Conservation (phyloP, 2,888 invertebrate species). For the Pristionchus maxplancki region DNA sequence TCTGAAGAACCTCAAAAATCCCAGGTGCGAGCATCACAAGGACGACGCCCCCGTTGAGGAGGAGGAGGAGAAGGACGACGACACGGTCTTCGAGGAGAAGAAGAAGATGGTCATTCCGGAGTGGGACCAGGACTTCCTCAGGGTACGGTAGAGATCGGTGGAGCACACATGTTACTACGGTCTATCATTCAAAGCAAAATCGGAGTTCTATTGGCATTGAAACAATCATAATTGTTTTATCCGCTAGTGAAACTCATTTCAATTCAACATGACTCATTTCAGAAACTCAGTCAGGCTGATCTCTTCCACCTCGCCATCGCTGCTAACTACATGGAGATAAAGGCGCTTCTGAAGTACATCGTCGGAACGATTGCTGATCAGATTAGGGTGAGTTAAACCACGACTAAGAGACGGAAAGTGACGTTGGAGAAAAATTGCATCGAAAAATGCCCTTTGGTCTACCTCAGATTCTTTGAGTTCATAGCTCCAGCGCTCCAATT, state of each 20-base stretch:
- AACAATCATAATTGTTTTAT: background rate
- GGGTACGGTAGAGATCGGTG: background rate
- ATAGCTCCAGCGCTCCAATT: too few relatives aligned
- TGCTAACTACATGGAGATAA: background rate
- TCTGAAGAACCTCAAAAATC: too few relatives aligned
- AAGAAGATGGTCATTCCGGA: background rate
- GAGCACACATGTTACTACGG: background rate
- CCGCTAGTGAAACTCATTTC: background rate
- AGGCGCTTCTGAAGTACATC: background rate
- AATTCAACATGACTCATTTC: background rate
- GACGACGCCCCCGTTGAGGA: background rate
- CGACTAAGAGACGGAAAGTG: too few relatives aligned
- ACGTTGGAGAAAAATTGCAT: too few relatives aligned
- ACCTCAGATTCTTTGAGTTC: too few relatives aligned
- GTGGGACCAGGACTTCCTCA: background rate
- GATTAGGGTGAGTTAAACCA: background rate
- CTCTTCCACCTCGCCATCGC: background rate
- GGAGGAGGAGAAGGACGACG: background rate
- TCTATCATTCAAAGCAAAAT: too few relatives aligned
- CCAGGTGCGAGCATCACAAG: conserved; percentile 10
- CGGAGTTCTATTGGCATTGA: background rate
- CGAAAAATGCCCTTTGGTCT: too few relatives aligned
- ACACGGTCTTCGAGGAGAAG: background rate
- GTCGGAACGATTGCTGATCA: background rate
- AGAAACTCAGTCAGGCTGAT: too few relatives aligned